phyloP scores from a whole-genome alignment of 1,140 invertebrate species.

The Phortica variegata region DNA sequence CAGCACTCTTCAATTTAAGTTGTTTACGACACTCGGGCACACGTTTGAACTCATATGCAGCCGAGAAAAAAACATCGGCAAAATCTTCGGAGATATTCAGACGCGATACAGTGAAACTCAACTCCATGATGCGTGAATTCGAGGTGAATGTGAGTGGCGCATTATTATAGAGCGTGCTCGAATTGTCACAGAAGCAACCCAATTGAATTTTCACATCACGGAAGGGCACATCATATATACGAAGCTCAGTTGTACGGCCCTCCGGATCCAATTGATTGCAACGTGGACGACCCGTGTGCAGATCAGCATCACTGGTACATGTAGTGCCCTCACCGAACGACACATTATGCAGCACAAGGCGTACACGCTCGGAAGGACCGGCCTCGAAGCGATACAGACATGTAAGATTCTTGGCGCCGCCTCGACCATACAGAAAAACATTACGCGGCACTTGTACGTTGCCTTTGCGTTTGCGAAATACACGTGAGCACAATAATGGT shows the following conservation, averaged over 20 bases:
- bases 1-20: conserved; percentile 64
- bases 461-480: conserved; percentile 56
- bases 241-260: conserved; percentile 62
- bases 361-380: conserved; percentile 63
- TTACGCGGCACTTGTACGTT: conserved; percentile 62
- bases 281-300: conserved; percentile 66
- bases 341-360: conserved; percentile 70
- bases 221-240: conserved; percentile 68
- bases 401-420: conserved; percentile 70
- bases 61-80: conserved; percentile 68
- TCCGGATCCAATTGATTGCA: conserved; percentile 60
- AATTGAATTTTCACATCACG: conserved; percentile 63
- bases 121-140: conserved; percentile 64
- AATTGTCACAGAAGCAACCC: conserved; percentile 70
- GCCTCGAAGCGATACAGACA: conserved; percentile 76
- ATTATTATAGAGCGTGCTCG: conserved; percentile 58
- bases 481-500: conserved; percentile 59
- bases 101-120: conserved; percentile 65
- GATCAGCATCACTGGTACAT: conserved; percentile 71
- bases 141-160: conserved; percentile 66
- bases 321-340: conserved; percentile 67
- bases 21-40: conserved; percentile 67
- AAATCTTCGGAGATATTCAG: conserved; percentile 73
- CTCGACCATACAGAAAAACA: conserved; percentile 74
- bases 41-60: conserved; percentile 67